Conservation (phyloP, 1,140 invertebrate species). For the Heliothis subflexa region DNA sequence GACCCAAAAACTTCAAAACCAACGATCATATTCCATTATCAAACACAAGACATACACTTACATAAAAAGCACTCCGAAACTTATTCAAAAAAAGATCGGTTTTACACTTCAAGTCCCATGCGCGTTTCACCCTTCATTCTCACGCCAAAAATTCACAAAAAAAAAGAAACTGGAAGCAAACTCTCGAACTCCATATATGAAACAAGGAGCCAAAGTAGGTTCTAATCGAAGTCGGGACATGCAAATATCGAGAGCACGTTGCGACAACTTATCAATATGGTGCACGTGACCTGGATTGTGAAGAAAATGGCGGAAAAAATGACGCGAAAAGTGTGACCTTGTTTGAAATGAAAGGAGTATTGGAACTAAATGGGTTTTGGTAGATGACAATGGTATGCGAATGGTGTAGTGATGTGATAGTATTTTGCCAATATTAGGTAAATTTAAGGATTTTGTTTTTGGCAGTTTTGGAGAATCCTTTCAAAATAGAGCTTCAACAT, state of each 20-base stretch:
- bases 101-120: neutral
- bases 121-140: constrained; percentile 2
- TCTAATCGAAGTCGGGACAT: constrained; percentile 53
- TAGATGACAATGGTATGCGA: neutral
- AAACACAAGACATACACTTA: neutral
- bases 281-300: constrained; percentile 58
- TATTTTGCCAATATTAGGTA: too few species aligned
- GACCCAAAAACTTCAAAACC: too few species aligned
- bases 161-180: constrained; percentile 5
- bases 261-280: constrained; percentile 67
- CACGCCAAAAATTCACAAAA: constrained; percentile 25
- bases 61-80: neutral
- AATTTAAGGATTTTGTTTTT: too few species aligned
- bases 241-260: constrained; percentile 65
- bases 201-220: constrained; percentile 25
- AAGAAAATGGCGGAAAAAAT: constrained; percentile 55
- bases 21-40: too few species aligned
- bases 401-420: neutral
- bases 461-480: too few species aligned
- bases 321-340: constrained; percentile 35
- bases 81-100: neutral
- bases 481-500: too few species aligned
- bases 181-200: constrained; percentile 30
- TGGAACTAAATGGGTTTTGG: constrained; percentile 9
- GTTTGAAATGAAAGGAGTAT: neutral